Evolutionary conservation across 2,797 vertebrate genomes (phyloP).

Genomic region (Takifugu ocellatus): DNA sequence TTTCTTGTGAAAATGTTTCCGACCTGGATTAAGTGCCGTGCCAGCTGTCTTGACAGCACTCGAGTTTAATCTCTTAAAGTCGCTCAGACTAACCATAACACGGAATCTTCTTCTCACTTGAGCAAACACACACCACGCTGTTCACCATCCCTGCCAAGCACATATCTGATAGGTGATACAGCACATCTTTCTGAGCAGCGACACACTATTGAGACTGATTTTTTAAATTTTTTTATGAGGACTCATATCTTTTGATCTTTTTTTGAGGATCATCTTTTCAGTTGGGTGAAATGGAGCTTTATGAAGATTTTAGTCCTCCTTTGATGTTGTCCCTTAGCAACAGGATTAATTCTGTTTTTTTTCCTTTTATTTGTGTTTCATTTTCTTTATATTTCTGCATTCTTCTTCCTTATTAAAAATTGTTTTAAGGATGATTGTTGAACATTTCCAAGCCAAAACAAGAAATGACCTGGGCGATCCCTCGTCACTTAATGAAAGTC

Average conservation of each 20-base stretch:
- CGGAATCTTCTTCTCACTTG: slow-evolving; percentile 10
- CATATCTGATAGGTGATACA: slow-evolving; percentile 16
- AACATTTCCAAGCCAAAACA: no score
- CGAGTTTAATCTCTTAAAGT: slow-evolving; percentile 49
- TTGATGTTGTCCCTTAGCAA: no score
- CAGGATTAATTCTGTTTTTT: no score
- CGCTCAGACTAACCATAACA: slow-evolving; percentile 42
- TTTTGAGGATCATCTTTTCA: slow-evolving; percentile 10
- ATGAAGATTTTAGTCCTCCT: no score
- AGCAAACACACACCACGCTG: slow-evolving; percentile 33
- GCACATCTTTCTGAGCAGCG: slow-evolving; percentile 26
- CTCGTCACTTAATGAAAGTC: no score
- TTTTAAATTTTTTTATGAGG: slow-evolving; percentile 27
- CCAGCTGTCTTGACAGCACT: slow-evolving; percentile 54
- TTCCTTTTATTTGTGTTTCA: no score
- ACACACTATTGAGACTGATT: slow-evolving; percentile 44
- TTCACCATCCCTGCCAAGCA: slow-evolving; percentile 18
- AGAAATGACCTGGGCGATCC: no score
- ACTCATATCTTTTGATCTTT: slow-evolving; percentile 8
- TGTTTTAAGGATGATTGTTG: no score
- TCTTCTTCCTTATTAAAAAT: no score
- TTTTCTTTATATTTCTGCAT: no score
- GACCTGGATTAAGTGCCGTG: slow-evolving; percentile 29
- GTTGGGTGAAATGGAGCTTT: neutral
- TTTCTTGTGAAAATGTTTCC: slow-evolving; percentile 42